These are phyloP conservation scores for Asteroscopus sphinx DNA, from an alignment of 2,888 invertebrate genomes.

Conservation along the genomic window DNA sequence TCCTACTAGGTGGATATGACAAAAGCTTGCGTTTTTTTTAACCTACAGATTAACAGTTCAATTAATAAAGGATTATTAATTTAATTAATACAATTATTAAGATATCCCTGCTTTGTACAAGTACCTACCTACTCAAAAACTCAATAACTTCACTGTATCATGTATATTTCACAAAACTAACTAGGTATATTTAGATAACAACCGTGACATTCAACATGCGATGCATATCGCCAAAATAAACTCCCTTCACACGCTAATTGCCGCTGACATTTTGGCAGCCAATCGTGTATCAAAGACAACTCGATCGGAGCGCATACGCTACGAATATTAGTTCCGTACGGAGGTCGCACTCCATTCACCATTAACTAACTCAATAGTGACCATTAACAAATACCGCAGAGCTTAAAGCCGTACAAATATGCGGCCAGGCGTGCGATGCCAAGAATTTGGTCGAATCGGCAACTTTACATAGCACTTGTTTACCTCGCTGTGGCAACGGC, in stretches of 20 bases:
- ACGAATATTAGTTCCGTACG: slow-evolving; percentile 23
- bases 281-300: slow-evolving; percentile 12
- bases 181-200: slow-evolving; percentile 26
- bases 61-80: too few species aligned
- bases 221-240: slow-evolving; percentile 36
- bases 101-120: too few species aligned
- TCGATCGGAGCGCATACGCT: slow-evolving; percentile 22
- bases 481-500: slow-evolving; percentile 76
- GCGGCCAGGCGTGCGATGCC: slow-evolving; percentile 76
- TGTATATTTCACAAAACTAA: slow-evolving; percentile 4
- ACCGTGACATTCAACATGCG: slow-evolving; percentile 20
- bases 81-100: too few species aligned
- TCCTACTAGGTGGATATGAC: too few species aligned
- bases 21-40: too few species aligned
- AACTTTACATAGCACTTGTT: slow-evolving; percentile 81
- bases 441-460: slow-evolving; percentile 83
- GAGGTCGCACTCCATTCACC: slow-evolving; percentile 62
- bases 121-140: too few species aligned
- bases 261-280: slow-evolving; percentile 44
- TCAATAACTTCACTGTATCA: not conserved
- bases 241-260: slow-evolving; percentile 32
- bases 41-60: too few species aligned
- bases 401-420: slow-evolving; percentile 71
- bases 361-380: slow-evolving; percentile 61
- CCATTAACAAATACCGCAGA: slow-evolving; percentile 71